Evolutionary conservation across 2,797 vertebrate genomes (phyloP), one percentile per base, ranked within the genome.

Genomic region (Sebastes steindachneri): DNA sequence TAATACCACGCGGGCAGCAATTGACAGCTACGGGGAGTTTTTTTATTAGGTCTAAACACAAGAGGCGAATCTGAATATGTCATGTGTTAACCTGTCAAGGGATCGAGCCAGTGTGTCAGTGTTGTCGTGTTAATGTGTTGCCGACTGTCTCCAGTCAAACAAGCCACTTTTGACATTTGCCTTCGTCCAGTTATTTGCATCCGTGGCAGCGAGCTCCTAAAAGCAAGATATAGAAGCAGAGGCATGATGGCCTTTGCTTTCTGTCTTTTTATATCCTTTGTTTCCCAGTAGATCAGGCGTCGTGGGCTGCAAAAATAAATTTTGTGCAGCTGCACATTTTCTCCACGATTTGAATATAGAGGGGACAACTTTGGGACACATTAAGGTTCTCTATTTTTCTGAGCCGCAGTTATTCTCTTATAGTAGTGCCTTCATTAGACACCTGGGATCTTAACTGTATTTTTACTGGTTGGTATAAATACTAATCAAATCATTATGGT

Each of bases 401-500:
- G 10, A 17, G 26, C 4, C 2, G 15, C 67, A 19, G 59, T 75
- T 81, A 58, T 68, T 81, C 63, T 69, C 63, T 70, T 79, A 60
- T 68, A 51, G 54, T 28, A 25, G 53, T 12, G 19, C 55, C 68
- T 78, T 75, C 69, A 77, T 55, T 79, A 58, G 66, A 70, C 45
- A 3, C 65, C 5, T 9, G 53, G 68, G 75, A 84, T 62, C 26
- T 54, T 4, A 12, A 80, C 67, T 75, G 68, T 57, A 76, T 74
- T 58, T 85, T 82, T 83, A 80, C 60, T 72, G 75, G 55, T 62
- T 41, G 55, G 35, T 41, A 71, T 79, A 78, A 86, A 86, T 66
- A 88, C 83, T 73, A 77, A 91, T 93, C 72, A 88, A 83, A 77
- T 77, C 66, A 73, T 83, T 75, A 89, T 25, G 76, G 79, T 26